These are phyloP conservation scores for Drosophila mauritiana DNA, from an alignment of 1,140 invertebrate genomes.

Conservation along the genomic window DNA sequence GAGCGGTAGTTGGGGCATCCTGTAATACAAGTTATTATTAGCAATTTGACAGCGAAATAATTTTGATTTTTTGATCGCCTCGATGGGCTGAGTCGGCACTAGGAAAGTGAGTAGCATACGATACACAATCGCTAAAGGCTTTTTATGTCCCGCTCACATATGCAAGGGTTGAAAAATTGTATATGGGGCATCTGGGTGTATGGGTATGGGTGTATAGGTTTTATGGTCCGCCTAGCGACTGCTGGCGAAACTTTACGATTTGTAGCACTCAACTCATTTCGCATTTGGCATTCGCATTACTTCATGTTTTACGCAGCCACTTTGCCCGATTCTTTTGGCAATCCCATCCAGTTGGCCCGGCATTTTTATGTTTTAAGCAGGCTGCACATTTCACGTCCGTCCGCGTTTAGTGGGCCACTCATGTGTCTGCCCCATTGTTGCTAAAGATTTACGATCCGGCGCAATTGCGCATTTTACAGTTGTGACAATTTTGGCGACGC, in stretches of 20 bases:
- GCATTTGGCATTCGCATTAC: constrained; percentile 77
- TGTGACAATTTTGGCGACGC: constrained; percentile 78
- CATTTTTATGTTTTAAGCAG: constrained; percentile 80
- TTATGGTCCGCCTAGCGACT: constrained; percentile 64
- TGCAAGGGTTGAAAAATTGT: constrained; percentile 15
- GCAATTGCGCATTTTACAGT: constrained; percentile 82
- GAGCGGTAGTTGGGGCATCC: constrained; percentile 20
- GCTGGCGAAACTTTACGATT: constrained; percentile 68
- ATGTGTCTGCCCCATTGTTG: constrained; percentile 60
- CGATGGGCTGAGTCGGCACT: constrained; percentile 25
- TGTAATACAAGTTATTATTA: constrained; percentile 82
- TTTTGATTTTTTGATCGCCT: constrained; percentile 76
- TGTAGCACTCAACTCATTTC: constrained; percentile 82
- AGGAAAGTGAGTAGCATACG: neutral
- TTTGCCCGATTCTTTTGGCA: constrained; percentile 61
- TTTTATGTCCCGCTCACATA: constrained; percentile 39
- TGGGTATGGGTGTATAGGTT: constrained; percentile 17
- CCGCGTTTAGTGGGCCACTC: constrained; percentile 77
- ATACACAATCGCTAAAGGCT: constrained; percentile 31
- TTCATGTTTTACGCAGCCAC: constrained; percentile 79
- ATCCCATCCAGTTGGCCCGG: constrained; percentile 52
- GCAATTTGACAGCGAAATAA: constrained; percentile 79
- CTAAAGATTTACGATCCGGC: constrained; percentile 76
- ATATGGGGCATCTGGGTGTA: too few relatives aligned
- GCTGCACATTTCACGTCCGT: constrained; percentile 75